Base-by-base conservation (phyloP, 2,113 vertebrate genomes). In the Salvelinus sp. region DNA sequence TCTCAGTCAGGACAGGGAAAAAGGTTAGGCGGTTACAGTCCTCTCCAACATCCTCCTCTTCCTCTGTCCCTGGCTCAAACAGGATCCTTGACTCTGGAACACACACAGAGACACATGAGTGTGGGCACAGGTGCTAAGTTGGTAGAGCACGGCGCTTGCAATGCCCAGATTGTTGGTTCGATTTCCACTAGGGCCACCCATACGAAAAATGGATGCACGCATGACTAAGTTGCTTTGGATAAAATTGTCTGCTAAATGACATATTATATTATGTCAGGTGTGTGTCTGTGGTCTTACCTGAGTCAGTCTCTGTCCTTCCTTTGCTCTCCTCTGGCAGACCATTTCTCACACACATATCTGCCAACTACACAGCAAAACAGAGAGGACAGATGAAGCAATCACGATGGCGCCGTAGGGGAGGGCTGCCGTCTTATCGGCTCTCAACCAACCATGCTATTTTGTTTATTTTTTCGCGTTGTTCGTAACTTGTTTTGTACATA, bases 1-100 rank as follows among this genome's bases (percentile, higher is more conserved):
- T 72, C 71, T 98, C 96, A 4, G 90, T 93, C 44, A 98, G 82
- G 72, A 92, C 90, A 1, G 97, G 97, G 84, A 98, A 98, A 90
- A 98, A 98, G 0, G 97, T 99, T 84, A 99, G 82, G 23, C 86
- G 93, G 12, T 93, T 91, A 78, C 88, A 94, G 66, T 94, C 92
- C 9, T 44, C 38, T 44, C 38, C 38, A 10, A 2, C 38, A 9
- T 44, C 38, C 38, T 44, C 89, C 85, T 92, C 90, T 44, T 88
- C 89, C 85, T 91, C 94, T 78, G 30, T 72, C 12, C 83, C 85
- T 79, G 89, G 87, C 76, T 93, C 91, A 75, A 87, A 90, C 64
- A 92, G 74, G 57, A 91, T 88, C 77, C 88, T 91, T 3, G 84
- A 74, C 69, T 93, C 93, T 93, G 79, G 54, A 28, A 66, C 2